Conservation (phyloP, 1,140 invertebrate genomes). For the Sycophaga agraensis region DNA sequence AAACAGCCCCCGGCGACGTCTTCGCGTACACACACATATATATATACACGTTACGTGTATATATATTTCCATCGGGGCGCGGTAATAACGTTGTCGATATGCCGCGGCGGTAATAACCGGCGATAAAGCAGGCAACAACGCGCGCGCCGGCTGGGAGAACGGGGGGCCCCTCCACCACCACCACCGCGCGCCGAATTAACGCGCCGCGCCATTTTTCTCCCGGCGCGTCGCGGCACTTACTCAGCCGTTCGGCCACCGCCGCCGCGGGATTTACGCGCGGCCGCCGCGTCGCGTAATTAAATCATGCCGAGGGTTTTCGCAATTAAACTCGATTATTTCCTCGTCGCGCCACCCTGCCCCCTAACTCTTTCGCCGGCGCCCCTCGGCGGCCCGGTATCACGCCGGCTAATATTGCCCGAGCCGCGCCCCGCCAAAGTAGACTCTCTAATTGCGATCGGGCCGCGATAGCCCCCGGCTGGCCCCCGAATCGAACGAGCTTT, state of each 20-base stretch:
- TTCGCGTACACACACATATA: too few species aligned
- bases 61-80: too few species aligned
- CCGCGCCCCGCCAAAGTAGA: neutral
- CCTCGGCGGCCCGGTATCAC: slow-evolving; percentile 22
- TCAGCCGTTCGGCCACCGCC: slow-evolving; percentile 17
- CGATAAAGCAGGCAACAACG: too few species aligned
- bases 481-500: neutral
- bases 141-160: too few species aligned
- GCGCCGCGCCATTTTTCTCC: too few species aligned
- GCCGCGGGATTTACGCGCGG: slow-evolving; percentile 20
- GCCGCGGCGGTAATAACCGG: too few species aligned
- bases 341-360: slow-evolving; percentile 47
- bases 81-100: too few species aligned
- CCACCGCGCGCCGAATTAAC: too few species aligned
- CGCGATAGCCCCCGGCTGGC: slow-evolving; percentile 13
- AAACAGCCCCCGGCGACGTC: neutral
- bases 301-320: slow-evolving; percentile 60
- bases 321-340: slow-evolving; percentile 62
- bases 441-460: slow-evolving; percentile 42
- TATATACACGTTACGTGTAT: too few species aligned
- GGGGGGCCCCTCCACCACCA: too few species aligned
- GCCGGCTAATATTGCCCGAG: slow-evolving; percentile 42
- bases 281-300: slow-evolving; percentile 54
- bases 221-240: slow-evolving; percentile 17
- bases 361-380: slow-evolving; percentile 51